These are phyloP conservation scores for Mandrillus leucophaeus DNA, from an alignment of 2,113 vertebrate genomes.

Conservation along the genomic window DNA sequence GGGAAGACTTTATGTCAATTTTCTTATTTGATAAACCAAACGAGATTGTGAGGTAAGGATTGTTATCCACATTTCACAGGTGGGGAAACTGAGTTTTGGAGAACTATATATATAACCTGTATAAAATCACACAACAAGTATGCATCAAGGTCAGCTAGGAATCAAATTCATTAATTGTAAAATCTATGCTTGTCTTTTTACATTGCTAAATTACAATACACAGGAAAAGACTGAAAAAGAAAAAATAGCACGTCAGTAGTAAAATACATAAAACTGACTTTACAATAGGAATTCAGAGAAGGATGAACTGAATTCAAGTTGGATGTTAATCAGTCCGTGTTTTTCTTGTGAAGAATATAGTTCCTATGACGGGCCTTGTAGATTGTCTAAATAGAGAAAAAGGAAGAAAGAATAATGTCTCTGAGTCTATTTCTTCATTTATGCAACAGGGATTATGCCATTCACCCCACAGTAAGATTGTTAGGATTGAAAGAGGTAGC, in stretches of 20 bases:
- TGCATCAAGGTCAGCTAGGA: neutral
- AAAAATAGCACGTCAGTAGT: neutral
- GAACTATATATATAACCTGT: neutral
- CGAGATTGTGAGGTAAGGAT: neutral
- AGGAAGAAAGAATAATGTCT: neutral
- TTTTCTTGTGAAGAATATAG: neutral
- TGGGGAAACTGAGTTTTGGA: neutral
- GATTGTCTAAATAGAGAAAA: neutral
- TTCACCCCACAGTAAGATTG: neutral
- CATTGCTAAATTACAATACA: neutral
- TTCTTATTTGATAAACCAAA: conserved; percentile 1
- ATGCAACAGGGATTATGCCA: neutral
- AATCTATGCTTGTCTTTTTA: neutral
- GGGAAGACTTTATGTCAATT: neutral
- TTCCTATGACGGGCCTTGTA: neutral
- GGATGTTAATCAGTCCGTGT: neutral
- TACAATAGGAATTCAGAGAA: conserved; percentile 11
- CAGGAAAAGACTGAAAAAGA: neutral
- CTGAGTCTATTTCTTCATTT: neutral
- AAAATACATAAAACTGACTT: neutral
- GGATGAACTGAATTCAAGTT: neutral
- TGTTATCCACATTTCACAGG: neutral
- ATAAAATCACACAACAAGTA: neutral
- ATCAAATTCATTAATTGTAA: neutral
- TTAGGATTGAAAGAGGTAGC: neutral